Evolutionary conservation across 2,888 invertebrate genomes (phyloP).

Genomic region (Deroplatys truncata): DNA sequence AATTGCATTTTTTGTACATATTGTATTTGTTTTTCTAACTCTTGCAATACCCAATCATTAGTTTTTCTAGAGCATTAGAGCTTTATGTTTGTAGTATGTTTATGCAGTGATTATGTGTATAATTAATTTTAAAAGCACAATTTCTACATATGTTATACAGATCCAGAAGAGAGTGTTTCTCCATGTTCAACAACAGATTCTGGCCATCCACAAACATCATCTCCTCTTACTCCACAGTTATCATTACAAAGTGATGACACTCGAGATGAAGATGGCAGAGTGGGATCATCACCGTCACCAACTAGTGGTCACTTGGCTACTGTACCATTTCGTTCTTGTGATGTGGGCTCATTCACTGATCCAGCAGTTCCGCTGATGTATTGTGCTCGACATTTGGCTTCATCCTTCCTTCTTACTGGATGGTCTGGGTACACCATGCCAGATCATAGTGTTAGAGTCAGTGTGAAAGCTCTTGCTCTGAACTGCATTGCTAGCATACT

Average conservation of each 20-base stretch:
- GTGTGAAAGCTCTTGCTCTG: slow-evolving; percentile 83
- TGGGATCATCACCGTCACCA: background rate
- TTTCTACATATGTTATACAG: background rate
- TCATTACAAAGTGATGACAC: background rate
- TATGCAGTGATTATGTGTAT: too few relatives aligned
- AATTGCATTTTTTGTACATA: too few relatives aligned
- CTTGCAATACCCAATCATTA: too few relatives aligned
- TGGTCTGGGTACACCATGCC: slow-evolving; percentile 56
- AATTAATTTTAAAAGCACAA: too few relatives aligned
- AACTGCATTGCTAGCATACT: slow-evolving; percentile 74
- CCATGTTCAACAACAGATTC: background rate
- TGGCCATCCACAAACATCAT: background rate
- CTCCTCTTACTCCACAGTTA: background rate
- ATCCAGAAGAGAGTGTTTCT: background rate
- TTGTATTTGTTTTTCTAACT: too few relatives aligned
- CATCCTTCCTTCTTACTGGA: slow-evolving; percentile 69
- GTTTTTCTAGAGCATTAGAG: too few relatives aligned
- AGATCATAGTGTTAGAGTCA: slow-evolving; percentile 77
- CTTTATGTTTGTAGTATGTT: too few relatives aligned
- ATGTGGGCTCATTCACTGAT: slow-evolving; percentile 64
- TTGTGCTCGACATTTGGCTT: slow-evolving; percentile 66
- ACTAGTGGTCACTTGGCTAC: background rate
- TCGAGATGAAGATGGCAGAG: background rate
- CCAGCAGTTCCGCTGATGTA: slow-evolving; percentile 63
- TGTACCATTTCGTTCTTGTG: slow-evolving; percentile 49